Base-by-base conservation (phyloP, 2,888 invertebrate genomes). In the Microplitis manilae region DNA sequence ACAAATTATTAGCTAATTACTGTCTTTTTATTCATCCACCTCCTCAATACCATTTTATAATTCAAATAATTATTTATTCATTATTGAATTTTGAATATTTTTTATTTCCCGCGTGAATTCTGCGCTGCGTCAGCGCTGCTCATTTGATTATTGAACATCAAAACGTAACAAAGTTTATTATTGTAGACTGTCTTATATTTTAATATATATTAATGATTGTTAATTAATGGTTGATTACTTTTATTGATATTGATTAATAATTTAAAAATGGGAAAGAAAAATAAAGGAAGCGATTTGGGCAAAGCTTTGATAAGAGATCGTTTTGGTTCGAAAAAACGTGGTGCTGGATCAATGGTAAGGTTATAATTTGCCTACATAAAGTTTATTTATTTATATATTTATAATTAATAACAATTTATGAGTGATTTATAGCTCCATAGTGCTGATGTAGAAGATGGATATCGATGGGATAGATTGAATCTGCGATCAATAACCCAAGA, bases 401-500 rank as follows among this genome's bases (percentile, higher is more conserved):
- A 76, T 75, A 30, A 77, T 70, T 50, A 67, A 69, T 62, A 59
- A 76, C 59, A 60, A 68, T 61, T 75, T 65, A 79, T 77, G 78
- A 69, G 65, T 76, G 69, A 61, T 87, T 90, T 75, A 77, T 83
- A 92, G 95, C 91, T 97, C 5, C 97, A 97, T 85, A 96, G 96
- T 2, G 94, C 96, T 30, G 97, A 97, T 87, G 90, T 98, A 1
- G 94, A 96, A 83, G 98, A 98, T 91, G 97, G 97, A 4, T 96
- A 95, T 84, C 96, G 97, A 79, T 97, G 97, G 97, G 96, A 95
- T 60, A 92, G 96, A 7, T 91, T 97, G 1, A 98, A 98, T 90
- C 92, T 97, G 0, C 95, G 95, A 85, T 98, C 98, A 0, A 96
- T 98, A 0, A 98, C 98, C 0, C 98, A 98, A 84, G 97, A 98